These are phyloP conservation scores for Paraplagusia blochii DNA, from an alignment of 2,113 vertebrate genomes.

Conservation along the genomic window DNA sequence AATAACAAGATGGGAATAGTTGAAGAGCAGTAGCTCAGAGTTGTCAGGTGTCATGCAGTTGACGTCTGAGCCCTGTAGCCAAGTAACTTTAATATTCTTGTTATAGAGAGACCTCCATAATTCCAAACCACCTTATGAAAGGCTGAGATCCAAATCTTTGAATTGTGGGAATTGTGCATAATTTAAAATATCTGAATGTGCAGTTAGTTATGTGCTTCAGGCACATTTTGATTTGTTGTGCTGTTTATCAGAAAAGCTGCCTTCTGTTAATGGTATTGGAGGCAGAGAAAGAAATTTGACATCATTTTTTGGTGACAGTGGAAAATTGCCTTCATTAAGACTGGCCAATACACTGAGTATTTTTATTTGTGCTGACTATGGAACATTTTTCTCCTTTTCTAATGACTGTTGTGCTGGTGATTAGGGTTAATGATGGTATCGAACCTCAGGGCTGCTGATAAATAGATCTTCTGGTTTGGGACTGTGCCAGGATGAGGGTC, in stretches of 20 bases:
- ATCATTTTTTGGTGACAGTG: slow-evolving; percentile 16
- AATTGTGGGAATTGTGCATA: too few relatives aligned
- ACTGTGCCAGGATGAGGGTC: neutral
- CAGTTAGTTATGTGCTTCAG: slow-evolving; percentile 19
- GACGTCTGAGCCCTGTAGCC: too few relatives aligned
- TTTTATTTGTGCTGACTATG: slow-evolving; percentile 27
- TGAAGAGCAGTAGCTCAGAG: too few relatives aligned
- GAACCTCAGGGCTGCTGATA: neutral
- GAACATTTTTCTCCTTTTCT: slow-evolving; percentile 10
- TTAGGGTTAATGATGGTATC: slow-evolving; percentile 14
- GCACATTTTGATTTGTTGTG: slow-evolving; percentile 23
- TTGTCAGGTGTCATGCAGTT: too few relatives aligned
- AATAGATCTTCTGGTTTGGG: neutral
- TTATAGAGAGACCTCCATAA: neutral
- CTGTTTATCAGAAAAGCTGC: slow-evolving; percentile 14
- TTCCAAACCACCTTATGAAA: slow-evolving; percentile 1
- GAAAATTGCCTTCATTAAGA: slow-evolving; percentile 29
- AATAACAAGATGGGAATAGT: slow-evolving; percentile 21
- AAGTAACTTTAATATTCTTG: slow-evolving; percentile 13
- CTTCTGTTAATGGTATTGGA: slow-evolving; percentile 38
- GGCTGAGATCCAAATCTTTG: neutral
- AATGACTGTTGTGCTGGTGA: slow-evolving; percentile 19
- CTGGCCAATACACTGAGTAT: neutral
- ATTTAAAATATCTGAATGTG: slow-evolving; percentile 26
- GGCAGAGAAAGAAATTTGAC: slow-evolving; percentile 13